Evolutionary conservation across 1,140 invertebrate genomes (phyloP), one percentile per base, ranked within the genome.

Genomic region (Chironomus striatipennis): DNA sequence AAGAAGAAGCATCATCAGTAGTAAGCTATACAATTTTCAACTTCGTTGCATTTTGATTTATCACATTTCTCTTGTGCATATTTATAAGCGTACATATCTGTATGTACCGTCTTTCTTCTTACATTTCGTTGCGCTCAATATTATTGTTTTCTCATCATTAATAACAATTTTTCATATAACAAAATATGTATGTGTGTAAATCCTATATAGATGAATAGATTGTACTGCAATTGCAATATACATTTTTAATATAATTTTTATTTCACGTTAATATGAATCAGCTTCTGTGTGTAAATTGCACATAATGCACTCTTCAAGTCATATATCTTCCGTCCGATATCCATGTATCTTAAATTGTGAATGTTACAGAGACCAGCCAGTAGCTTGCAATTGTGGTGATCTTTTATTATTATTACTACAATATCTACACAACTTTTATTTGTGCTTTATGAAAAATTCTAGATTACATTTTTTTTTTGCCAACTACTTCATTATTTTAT

Each of bases 111-210:
- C 47, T 57, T 57, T 57, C 47, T 57, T n/a, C 12, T 57, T 57
- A 70, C 65, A 70, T 21, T 20, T 18, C 65, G 9, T 17, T 20
- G 9, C 65, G 18, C 65, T 70, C 65, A 70, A 20, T 70, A 70
- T 70, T 70, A 70, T 70, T 70, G 65, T 70, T 70, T 70, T 70
- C 65, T 70, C 65, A 70, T 70, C 65, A 70, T 70, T 70, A 70
- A 70, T 70, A 70, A 70, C 18, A 70, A 70, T 70, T 70, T 70
- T 70, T 70, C 65, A 70, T 70, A 18, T 70, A 70, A 34, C 24
- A 34, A 34, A 34, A 34, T 34, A 34, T 34, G 5, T 34, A 34
- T 34, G 24, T 34, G 24, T 34, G 24, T 34, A 34, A 1, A 34
- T 34, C 24, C 24, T 34, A 34, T 34, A 34, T 34, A 34, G 24